Conservation (phyloP, 2,113 vertebrate species). For the Pseudorectes ferrugineus region DNA sequence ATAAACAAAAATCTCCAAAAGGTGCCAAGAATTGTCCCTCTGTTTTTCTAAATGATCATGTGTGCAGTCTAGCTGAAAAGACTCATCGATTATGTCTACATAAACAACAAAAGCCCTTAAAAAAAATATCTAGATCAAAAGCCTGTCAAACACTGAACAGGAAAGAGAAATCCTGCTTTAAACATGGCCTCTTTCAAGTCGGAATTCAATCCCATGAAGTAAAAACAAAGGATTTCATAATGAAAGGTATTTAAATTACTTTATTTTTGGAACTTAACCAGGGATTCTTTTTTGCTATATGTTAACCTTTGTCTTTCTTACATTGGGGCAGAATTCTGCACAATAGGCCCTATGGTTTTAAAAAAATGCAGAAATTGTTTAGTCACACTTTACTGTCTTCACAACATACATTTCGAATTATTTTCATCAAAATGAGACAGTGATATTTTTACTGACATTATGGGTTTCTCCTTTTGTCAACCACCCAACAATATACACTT, state of each 20-base stretch:
- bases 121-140: constrained; percentile 72
- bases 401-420: not conserved
- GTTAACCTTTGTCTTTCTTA: constrained; percentile 18
- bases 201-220: constrained; percentile 63
- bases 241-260: constrained; percentile 64
- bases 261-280: constrained; percentile 58
- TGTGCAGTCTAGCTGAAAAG: constrained; percentile 65
- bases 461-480: not conserved
- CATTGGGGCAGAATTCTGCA: not conserved
- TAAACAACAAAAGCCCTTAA: constrained; percentile 68
- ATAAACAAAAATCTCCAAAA: constrained; percentile 60
- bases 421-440: not conserved
- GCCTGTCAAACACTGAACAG: constrained; percentile 64
- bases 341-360: fast-evolving
- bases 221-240: constrained; percentile 69
- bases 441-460: not conserved
- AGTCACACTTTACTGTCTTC: not conserved
- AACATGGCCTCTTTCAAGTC: constrained; percentile 69
- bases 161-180: constrained; percentile 70
- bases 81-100: constrained; percentile 71
- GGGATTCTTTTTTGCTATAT: constrained; percentile 8
- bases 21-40: constrained; percentile 61
- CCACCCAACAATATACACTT: not conserved
- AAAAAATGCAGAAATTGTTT: not conserved
- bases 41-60: constrained; percentile 64